Conservation (phyloP, 2,113 vertebrate species). For the Channa argus region DNA sequence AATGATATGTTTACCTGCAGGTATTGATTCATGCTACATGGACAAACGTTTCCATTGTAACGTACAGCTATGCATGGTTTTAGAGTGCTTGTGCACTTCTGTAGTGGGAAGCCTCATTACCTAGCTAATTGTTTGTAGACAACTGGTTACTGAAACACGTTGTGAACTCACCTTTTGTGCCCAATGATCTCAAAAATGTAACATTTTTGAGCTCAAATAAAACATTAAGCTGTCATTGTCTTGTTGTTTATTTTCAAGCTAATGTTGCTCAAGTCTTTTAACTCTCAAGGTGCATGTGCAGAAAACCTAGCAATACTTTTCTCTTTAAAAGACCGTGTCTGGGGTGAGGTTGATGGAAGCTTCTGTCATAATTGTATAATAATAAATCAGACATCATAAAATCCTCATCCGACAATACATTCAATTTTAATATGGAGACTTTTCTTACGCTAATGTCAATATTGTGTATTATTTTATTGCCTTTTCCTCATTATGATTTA, state of each 20-base stretch:
- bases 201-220: conserved; percentile 74
- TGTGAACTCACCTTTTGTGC: conserved; percentile 79
- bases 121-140: conserved; percentile 48
- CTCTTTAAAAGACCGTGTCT: too few species aligned
- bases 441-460: neutral
- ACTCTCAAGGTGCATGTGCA: neutral
- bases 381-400: conserved; percentile 7
- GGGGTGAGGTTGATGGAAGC: neutral
- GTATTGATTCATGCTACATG: conserved; percentile 33
- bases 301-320: too few species aligned
- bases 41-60: conserved; percentile 43
- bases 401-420: neutral
- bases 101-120: conserved; percentile 62
- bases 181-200: conserved; percentile 54
- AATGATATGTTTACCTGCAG: conserved; percentile 57
- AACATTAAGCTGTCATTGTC: conserved; percentile 28
- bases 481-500: too few species aligned
- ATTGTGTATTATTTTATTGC: too few species aligned
- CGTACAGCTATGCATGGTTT: conserved; percentile 73
- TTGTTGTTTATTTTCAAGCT: conserved; percentile 20
- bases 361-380: conserved; percentile 8
- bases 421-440: neutral
- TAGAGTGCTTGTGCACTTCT: conserved; percentile 47
- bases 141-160: conserved; percentile 51
- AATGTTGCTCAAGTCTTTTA: conserved; percentile 3